phyloP scores from a whole-genome alignment of 2,797 vertebrate species.

The Coregonus ussuriensis region DNA sequence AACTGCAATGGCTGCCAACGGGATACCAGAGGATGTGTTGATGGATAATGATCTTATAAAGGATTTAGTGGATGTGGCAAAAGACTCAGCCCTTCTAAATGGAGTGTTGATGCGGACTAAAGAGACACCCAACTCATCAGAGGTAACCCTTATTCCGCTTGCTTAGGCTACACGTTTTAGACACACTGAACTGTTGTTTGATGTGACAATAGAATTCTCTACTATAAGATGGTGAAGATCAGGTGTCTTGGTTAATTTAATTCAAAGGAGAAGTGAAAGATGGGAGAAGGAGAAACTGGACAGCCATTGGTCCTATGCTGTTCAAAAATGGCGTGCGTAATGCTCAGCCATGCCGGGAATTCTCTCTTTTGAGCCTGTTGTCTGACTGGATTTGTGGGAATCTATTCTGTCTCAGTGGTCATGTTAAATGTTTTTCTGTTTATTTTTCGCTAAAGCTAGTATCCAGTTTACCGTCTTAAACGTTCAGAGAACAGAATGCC shows the following conservation, averaged over 20 bases:
- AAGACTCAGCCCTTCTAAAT: slow-evolving; percentile 83
- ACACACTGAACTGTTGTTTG: neutral
- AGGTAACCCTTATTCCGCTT: slow-evolving; percentile 68
- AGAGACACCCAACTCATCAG: slow-evolving; percentile 79
- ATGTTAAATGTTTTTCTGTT: slow-evolving; percentile 13
- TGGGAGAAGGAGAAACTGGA: neutral
- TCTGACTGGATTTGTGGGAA: slow-evolving; percentile 40
- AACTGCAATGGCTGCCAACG: slow-evolving; percentile 60
- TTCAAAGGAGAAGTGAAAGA: neutral
- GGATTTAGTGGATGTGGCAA: slow-evolving; percentile 76
- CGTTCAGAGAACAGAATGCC: neutral
- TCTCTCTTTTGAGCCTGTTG: slow-evolving; percentile 25
- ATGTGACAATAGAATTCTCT: neutral
- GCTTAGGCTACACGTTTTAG: neutral
- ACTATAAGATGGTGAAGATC: neutral
- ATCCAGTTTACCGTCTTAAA: slow-evolving; percentile 7
- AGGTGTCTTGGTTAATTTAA: neutral
- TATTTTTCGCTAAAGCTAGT: neutral
- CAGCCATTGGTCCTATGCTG: neutral
- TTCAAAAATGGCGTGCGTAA: slow-evolving; percentile 22
- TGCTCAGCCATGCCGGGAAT: slow-evolving; percentile 57
- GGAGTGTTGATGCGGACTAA: slow-evolving; percentile 88
- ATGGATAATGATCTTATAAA: slow-evolving; percentile 66
- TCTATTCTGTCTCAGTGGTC: slow-evolving; percentile 28
- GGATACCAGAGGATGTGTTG: slow-evolving; percentile 58